Percentiles rank a stretch among this genome's conserved stretches.
Evolutionary conservation across 2,888 invertebrate species (phyloP).

Genomic region (Apamea sordens): DNA sequence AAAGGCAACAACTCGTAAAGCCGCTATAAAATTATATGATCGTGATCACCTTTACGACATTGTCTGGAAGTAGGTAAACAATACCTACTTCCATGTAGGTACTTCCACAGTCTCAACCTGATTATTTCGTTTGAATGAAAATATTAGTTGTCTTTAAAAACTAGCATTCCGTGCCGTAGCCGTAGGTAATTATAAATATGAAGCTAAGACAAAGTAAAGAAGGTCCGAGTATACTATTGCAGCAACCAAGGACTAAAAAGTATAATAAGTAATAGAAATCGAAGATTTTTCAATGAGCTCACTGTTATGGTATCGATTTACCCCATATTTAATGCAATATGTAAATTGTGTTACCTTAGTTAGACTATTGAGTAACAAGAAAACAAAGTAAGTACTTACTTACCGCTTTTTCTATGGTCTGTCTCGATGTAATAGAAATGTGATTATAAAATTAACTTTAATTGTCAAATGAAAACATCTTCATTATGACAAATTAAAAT

Average conservation of each 20-base stretch:
- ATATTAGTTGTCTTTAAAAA: not conserved
- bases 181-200: not conserved
- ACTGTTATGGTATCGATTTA: not conserved
- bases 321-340: not conserved
- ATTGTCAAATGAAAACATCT: not conserved
- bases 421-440: not conserved
- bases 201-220: not conserved
- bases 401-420: not conserved
- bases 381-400: not conserved
- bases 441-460: not conserved
- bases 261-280: not conserved
- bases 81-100: no score
- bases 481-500: not conserved
- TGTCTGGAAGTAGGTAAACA: not conserved
- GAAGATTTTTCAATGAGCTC: not conserved
- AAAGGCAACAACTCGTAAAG: conserved; percentile 41
- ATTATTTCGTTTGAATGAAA: not conserved
- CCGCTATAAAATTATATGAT: conserved; percentile 61
- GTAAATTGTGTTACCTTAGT: not conserved
- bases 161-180: not conserved
- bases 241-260: not conserved
- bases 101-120: not conserved
- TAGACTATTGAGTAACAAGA: not conserved
- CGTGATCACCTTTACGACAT: conserved; percentile 69
- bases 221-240: not conserved